These are phyloP conservation scores for Galeruca laticollis DNA, from an alignment of 2,888 invertebrate species.

Conservation along the genomic window DNA sequence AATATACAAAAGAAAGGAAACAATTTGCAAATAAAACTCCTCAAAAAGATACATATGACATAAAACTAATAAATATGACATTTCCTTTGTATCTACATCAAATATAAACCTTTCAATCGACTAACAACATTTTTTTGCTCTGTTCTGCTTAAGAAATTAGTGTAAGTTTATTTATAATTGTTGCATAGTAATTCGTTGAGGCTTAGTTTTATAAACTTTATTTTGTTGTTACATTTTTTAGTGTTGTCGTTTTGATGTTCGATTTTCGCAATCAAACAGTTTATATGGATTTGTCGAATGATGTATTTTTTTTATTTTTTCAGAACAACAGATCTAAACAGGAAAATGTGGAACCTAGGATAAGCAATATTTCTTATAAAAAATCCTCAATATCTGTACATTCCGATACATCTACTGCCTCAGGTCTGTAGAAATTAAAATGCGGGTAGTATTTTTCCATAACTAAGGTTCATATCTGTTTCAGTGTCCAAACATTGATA, in stretches of 20 bases:
- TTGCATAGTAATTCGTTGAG: constrained; percentile 37
- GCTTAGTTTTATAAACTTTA: constrained; percentile 27
- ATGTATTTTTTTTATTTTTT: constrained; percentile 44
- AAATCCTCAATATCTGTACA: constrained; percentile 57
- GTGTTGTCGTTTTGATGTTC: neutral
- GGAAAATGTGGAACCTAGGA: constrained; percentile 46
- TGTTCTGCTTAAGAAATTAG: neutral
- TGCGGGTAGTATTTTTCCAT: neutral
- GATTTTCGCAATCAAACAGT: neutral
- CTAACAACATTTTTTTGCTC: neutral
- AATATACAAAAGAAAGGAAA: neutral
- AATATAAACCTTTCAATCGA: neutral
- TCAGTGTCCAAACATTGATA: neutral
- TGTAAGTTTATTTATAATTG: constrained; percentile 18
- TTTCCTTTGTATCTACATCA: too few relatives aligned
- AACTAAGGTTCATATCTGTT: constrained; percentile 22
- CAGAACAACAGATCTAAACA: constrained; percentile 53
- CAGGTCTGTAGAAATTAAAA: constrained; percentile 47
- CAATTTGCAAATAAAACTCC: too few relatives aligned
- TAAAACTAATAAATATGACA: too few relatives aligned
- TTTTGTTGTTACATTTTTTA: too few relatives aligned
- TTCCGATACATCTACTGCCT: constrained; percentile 55
- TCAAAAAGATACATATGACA: too few relatives aligned
- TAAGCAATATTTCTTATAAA: constrained; percentile 55
- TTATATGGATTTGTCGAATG: neutral